Conservation (phyloP, 2,888 invertebrate species). For the Cantharis flavilabris region DNA sequence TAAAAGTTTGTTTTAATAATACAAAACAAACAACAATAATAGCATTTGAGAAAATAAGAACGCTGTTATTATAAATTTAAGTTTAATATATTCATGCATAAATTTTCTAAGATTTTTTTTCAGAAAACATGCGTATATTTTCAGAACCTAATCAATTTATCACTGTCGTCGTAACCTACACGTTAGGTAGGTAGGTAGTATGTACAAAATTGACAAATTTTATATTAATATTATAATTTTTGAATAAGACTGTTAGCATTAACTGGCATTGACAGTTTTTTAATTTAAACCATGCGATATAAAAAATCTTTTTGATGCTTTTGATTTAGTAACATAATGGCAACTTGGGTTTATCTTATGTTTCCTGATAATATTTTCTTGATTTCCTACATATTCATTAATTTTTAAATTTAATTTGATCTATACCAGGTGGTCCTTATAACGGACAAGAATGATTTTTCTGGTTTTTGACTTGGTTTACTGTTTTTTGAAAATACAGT, state of each 20-base stretch:
- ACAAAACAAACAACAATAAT: neutral
- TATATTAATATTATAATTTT: conserved; percentile 17
- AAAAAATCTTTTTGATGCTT: neutral
- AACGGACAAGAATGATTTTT: too few relatives aligned
- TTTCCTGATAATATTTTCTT: neutral
- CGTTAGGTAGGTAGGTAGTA: neutral
- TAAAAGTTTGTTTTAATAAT: neutral
- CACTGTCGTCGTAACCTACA: conserved; percentile 12
- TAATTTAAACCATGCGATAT: neutral
- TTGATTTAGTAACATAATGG: neutral
- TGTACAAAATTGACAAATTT: conserved; percentile 9
- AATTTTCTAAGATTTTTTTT: conserved; percentile 1
- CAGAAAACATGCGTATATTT: conserved; percentile 1
- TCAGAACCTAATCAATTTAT: conserved; percentile 8
- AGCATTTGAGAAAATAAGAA: neutral
- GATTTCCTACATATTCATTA: neutral
- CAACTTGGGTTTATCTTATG: neutral
- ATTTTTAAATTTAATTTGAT: neutral
- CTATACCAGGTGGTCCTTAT: neutral
- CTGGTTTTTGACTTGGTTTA: too few relatives aligned
- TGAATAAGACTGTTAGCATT: conserved; percentile 2
- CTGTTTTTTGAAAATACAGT: too few relatives aligned
- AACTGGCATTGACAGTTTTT: conserved; percentile 8
- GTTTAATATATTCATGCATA: conserved; percentile 2
- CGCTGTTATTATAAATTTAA: neutral